phyloP scores from a whole-genome alignment of 2,797 vertebrate species.

The Gallinago stenura region DNA sequence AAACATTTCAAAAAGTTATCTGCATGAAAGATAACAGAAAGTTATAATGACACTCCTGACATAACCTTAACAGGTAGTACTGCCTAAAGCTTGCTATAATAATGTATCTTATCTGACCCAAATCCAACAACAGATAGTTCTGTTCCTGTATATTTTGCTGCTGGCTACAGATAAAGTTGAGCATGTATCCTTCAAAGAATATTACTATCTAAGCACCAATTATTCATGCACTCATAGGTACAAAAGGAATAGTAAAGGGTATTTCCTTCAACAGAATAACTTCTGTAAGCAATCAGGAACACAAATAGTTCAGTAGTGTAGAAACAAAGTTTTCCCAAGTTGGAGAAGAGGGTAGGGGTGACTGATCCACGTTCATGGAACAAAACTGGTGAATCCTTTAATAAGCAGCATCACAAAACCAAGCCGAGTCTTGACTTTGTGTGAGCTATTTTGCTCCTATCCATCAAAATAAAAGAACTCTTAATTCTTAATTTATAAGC shows the following conservation, averaged over 20 bases:
- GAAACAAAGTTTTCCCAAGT: not conserved
- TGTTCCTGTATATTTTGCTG: constrained; percentile 1
- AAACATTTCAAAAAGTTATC: not conserved
- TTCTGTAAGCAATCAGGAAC: constrained; percentile 23
- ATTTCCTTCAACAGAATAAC: not conserved
- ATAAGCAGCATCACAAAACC: not conserved
- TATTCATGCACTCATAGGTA: not conserved
- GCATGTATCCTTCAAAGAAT: constrained; percentile 19
- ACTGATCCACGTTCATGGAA: not conserved
- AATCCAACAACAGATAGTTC: not conserved
- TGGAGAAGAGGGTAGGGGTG: not conserved
- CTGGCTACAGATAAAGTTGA: not conserved
- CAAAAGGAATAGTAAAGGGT: not conserved
- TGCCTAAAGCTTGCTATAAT: not conserved
- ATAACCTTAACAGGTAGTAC: not conserved
- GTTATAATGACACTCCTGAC: not conserved
- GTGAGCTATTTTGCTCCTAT: constrained; percentile 13
- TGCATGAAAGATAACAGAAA: not conserved
- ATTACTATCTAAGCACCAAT: not conserved
- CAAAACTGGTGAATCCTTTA: not conserved
- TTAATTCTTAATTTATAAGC: constrained; percentile 23
- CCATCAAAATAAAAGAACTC: not conserved
- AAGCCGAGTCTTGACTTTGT: not conserved
- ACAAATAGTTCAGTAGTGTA: not conserved
- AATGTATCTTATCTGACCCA: not conserved